Percentiles rank a stretch among this genome's conserved stretches.
phyloP scores from a whole-genome alignment of 1,140 invertebrate species.

The Drosophila tropicalis region DNA sequence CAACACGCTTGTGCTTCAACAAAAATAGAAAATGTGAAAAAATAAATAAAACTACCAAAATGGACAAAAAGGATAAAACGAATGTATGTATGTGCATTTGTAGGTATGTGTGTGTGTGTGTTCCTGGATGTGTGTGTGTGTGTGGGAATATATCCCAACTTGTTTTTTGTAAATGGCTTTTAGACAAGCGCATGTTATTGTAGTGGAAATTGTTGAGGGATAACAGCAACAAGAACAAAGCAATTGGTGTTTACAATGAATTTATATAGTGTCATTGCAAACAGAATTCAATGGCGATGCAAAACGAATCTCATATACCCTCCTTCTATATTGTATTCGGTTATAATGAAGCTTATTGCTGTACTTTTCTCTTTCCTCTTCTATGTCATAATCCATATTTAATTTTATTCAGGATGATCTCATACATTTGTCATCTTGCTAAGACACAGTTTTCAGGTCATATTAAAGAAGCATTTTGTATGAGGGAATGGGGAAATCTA shows the following conservation, averaged over 20 bases:
- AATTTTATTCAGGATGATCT: too few relatives aligned
- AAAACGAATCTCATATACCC: not conserved
- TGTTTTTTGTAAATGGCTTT: constrained; percentile 61
- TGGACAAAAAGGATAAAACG: constrained; percentile 24
- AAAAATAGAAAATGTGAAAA: constrained; percentile 10
- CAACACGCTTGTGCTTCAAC: constrained; percentile 11
- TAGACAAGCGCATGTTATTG: constrained; percentile 60
- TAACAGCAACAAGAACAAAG: not conserved
- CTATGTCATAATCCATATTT: too few relatives aligned
- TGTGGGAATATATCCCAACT: constrained; percentile 6
- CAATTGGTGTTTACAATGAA: constrained; percentile 9
- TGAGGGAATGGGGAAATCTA: too few relatives aligned
- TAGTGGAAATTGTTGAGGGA: constrained; percentile 68
- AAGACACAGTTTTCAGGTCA: too few relatives aligned
- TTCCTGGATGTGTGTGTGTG: not conserved
- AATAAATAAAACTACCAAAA: constrained; percentile 25
- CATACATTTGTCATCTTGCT: too few relatives aligned
- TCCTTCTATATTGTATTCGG: too few relatives aligned
- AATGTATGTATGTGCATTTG: not conserved
- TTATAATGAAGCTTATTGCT: too few relatives aligned
- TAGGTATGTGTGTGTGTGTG: not conserved
- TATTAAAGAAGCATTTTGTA: too few relatives aligned
- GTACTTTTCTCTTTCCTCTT: too few relatives aligned
- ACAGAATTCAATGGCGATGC: not conserved
- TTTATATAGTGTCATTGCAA: constrained; percentile 5